Evolutionary conservation across 2,797 vertebrate genomes (phyloP), one percentile per base, ranked within the genome.

Genomic region (Arctocebus calabarensis): DNA sequence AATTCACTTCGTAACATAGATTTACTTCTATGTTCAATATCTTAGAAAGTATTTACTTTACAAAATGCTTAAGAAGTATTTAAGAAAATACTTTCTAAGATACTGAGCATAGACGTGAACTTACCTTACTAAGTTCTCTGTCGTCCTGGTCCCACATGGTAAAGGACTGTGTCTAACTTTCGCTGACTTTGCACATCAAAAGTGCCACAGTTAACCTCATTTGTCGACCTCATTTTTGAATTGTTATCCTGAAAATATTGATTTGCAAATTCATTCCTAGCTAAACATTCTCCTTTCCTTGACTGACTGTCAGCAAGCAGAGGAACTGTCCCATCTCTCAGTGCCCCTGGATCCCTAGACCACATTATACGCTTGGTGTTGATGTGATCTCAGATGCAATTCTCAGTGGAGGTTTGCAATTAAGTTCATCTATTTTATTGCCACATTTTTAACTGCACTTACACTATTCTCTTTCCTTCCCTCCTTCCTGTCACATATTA

Each of bases 191-290:
- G 2, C 13, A 3, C 45, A 10, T 75, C 52, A 79, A 78, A 74
- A 71, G 20, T 29, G 52, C 57, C 88, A 90, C 37, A 85, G 34
- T 89, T 81, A 89, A 62, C 13, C 5, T 87, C n/a, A n/a, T n/a
- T 84, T 43, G 7, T 25, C 73, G 68, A 48, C 6, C 77, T 87
- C 17, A 89, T 57, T 94, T 94, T 86, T 90, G 34, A 86, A 89
- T 23, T 88, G 85, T 85, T 86, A 37, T 40, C 22, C 43, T 75
- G 5, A 88, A 55, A 84, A 59, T 7, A 23, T 2, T 81, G 8
- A 37, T 94, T 94, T 91, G 22, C 87, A 94, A 96, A 91, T 88
- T 66, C 11, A 79, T 83, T 93, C 84, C 83, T 0, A 84, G 43
- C 10, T 73, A 78, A 92, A 87, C 66, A 27, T 89, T 34, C 43